A percentile compares a stretch with the other conserved stretches of the same genome.
Conservation (phyloP, 2,113 vertebrate species). For the Vimba vimba region DNA sequence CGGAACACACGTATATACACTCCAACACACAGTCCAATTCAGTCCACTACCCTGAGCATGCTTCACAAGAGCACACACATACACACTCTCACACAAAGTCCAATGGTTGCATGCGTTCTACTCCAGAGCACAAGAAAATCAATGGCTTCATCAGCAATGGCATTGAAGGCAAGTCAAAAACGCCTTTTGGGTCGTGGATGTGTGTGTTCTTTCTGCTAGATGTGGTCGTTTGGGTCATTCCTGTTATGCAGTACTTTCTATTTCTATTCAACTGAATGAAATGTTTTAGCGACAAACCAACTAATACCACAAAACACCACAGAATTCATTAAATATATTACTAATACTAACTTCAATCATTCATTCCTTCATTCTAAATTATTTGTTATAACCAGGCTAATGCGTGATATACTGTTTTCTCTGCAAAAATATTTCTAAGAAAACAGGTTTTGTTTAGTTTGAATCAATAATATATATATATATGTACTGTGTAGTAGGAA, state of each 20-base stretch:
- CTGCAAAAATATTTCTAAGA: background rate
- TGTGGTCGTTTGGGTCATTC: constrained; percentile 34
- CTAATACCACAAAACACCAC: no score
- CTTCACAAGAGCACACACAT: constrained; percentile 43
- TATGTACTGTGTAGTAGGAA: constrained; percentile 44
- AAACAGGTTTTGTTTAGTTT: no score
- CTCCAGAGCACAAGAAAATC: constrained; percentile 74
- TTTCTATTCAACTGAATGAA: no score
- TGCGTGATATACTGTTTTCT: background rate
- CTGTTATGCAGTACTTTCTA: background rate
- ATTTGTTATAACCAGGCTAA: background rate
- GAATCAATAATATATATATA: no score
- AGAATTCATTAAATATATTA: no score
- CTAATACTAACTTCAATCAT: no score
- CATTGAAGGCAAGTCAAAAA: constrained; percentile 78
- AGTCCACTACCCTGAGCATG: constrained; percentile 35
- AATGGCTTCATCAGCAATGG: constrained; percentile 76
- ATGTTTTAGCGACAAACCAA: no score
- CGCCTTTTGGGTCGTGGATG: constrained; percentile 6
- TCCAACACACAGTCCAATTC: constrained; percentile 29
- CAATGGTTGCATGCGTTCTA: constrained; percentile 66
- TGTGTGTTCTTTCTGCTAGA: constrained; percentile 37
- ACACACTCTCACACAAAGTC: constrained; percentile 52
- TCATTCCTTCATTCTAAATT: no score
- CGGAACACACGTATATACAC: constrained; percentile 59